Evolutionary conservation across 2,888 invertebrate genomes (phyloP).

Genomic region (Dasypogon diadema): DNA sequence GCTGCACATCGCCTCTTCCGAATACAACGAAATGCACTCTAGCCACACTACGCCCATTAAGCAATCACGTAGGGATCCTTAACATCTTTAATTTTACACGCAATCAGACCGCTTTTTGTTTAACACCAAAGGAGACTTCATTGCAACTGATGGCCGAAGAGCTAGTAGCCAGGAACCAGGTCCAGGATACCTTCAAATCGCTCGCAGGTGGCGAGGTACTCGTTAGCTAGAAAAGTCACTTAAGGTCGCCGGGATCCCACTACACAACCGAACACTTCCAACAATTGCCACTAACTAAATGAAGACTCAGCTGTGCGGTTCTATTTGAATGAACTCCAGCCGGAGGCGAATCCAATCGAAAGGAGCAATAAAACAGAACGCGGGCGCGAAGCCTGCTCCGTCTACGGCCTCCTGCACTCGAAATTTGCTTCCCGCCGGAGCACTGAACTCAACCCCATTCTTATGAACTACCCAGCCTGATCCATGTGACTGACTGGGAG

Average conservation of each 20-base stretch:
- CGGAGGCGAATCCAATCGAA: conserved; percentile 46
- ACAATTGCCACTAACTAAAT: conserved; percentile 67
- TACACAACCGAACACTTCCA: conserved; percentile 63
- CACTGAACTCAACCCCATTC: conserved; percentile 7
- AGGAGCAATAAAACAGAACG: conserved; percentile 32
- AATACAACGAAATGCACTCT: conserved; percentile 32
- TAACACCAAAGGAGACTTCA: not conserved
- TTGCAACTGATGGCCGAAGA: not conserved
- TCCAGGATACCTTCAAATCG: too few relatives aligned
- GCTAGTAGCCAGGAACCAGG: too few relatives aligned
- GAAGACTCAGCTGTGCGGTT: conserved; percentile 65
- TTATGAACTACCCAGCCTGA: not conserved
- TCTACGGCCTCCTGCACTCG: not conserved
- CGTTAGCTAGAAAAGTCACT: not conserved
- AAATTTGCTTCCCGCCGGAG: conserved; percentile 8
- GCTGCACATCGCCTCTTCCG: conserved; percentile 1
- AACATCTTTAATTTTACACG: conserved; percentile 45
- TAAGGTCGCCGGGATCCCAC: not conserved
- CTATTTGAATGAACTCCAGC: conserved; percentile 66
- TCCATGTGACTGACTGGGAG: conserved; percentile 18
- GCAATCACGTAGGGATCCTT: not conserved
- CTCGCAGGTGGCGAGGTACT: too few relatives aligned
- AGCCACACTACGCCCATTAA: conserved; percentile 14
- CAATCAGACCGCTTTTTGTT: conserved; percentile 24
- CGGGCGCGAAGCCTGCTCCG: conserved; percentile 20